Base-by-base conservation (phyloP, 2,797 vertebrate genomes). In the Orestias chungarensis region DNA sequence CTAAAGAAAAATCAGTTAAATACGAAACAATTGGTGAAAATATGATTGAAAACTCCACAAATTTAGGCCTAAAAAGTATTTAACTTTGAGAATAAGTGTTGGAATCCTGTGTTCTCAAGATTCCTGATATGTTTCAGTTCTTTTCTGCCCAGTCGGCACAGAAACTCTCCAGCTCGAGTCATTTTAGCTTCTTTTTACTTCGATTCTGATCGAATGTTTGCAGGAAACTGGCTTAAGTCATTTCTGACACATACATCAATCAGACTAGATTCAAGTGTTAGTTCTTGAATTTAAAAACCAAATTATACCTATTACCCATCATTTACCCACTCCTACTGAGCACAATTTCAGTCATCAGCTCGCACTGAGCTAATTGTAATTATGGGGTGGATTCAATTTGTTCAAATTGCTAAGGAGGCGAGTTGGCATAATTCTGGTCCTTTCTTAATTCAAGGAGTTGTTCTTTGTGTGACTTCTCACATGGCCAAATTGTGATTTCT, bases 321-420 rank as follows among this genome's bases (percentile, higher is more conserved):
- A 95, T 93, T 94, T 93, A 93, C 84, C 92, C 92, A 92, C 94
- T 95, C 93, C 88, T 92, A 86, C 90, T 91, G 92, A 94, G 93
- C 91, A 93, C 88, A 93, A 86, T 93, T 93, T 94, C 92, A 95
- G 93, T 95, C 93, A 95, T 93, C 92, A 91, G 86, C 92, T 95
- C 93, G 93, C 91, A 94, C 93, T 93, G 93, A 90, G 93, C 92
- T 95, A 95, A 95, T 95, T 95, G 93, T 95, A 95, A 95, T 95
- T 95, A 95, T 92, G 91, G 93, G 92, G 87, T 93, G 92, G 88
- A 92, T 93, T 93, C 89, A 90, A 93, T 95, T 93, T 92, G 93
- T 95, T 94, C 88, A 93, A 94, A 94, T 94, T 93, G 91, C 91
- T 88, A 93, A 94, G 93, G 93, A 94, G 92, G 90, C 90, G 89